Conservation (phyloP, 2,888 invertebrate species). For the Dyspetes luteomarginatus region DNA sequence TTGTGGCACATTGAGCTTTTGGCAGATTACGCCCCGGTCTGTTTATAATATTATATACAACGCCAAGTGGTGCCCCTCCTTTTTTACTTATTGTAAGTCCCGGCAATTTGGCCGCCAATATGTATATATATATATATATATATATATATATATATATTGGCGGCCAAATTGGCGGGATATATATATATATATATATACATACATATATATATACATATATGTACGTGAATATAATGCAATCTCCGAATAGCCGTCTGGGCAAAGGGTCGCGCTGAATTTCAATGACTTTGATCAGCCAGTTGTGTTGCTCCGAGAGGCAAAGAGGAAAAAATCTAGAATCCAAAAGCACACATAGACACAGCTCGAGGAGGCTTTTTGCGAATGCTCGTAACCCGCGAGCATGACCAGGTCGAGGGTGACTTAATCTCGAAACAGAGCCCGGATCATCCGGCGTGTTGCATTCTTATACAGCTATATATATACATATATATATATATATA, state of each 20-base stretch:
- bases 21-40: too few species aligned
- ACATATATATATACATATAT: not conserved
- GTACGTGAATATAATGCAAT: slow-evolving; percentile 28
- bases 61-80: too few species aligned
- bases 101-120: too few species aligned
- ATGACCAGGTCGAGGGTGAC: slow-evolving; percentile 55
- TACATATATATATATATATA: too few species aligned
- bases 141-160: too few species aligned
- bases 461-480: too few species aligned
- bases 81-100: too few species aligned
- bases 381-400: slow-evolving; percentile 38
- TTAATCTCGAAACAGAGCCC: slow-evolving; percentile 64
- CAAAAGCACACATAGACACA: slow-evolving; percentile 5
- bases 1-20: slow-evolving; percentile 30
- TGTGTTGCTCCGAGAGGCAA: not conserved
- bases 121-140: too few species aligned
- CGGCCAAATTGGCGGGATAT: too few species aligned
- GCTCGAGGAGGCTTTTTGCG: slow-evolving; percentile 42
- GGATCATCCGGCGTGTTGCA: slow-evolving; percentile 65
- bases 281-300: slow-evolving; percentile 55
- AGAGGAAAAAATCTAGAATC: not conserved
- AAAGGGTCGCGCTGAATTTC: slow-evolving; percentile 60
- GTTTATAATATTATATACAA: too few species aligned
- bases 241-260: slow-evolving; percentile 40
- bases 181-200: slow-evolving; percentile 14